These are phyloP conservation scores for Pocillopora grandis DNA, from an alignment of 92 coral and sea anemone genomes.

Conservation along the genomic window DNA sequence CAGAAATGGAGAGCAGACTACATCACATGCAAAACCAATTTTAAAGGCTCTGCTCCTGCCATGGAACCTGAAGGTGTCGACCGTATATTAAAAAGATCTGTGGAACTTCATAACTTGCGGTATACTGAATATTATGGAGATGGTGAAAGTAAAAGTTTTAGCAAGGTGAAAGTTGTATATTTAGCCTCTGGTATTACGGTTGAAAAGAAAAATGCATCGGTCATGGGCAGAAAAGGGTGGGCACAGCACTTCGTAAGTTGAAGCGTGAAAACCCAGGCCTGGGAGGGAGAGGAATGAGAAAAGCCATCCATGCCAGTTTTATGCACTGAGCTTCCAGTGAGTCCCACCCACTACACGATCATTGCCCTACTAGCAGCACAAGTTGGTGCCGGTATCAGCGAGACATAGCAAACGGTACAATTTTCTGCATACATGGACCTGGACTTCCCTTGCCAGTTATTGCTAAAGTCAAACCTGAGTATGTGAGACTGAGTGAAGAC, in stretches of 20 bases:
- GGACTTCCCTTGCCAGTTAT: constrained; percentile 55
- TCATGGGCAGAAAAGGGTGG: constrained; percentile 61
- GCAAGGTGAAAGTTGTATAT: no score
- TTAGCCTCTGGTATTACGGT: constrained; percentile 29
- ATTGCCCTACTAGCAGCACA: constrained; percentile 60
- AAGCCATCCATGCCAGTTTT: constrained; percentile 51
- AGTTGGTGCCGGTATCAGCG: constrained; percentile 68
- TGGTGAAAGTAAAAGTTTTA: no score
- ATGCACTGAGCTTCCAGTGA: constrained; percentile 62
- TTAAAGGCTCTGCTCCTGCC: constrained; percentile 47
- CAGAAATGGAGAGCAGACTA: constrained; percentile 40
- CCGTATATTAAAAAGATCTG: constrained; percentile 37
- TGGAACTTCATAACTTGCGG: neutral
- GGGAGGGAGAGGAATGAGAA: constrained; percentile 61
- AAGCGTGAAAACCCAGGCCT: constrained; percentile 53
- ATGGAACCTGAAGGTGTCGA: constrained; percentile 41
- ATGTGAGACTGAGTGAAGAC: constrained; percentile 62
- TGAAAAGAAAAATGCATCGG: constrained; percentile 53
- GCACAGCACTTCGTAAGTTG: constrained; percentile 54
- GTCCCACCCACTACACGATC: constrained; percentile 50
- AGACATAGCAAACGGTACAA: constrained; percentile 42
- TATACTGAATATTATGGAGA: no score
- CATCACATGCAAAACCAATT: constrained; percentile 36
- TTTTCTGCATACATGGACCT: constrained; percentile 62
- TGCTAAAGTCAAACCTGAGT: constrained; percentile 45